phyloP scores from a whole-genome alignment of 1,140 invertebrate genomes.

The Meteorus sp. region DNA sequence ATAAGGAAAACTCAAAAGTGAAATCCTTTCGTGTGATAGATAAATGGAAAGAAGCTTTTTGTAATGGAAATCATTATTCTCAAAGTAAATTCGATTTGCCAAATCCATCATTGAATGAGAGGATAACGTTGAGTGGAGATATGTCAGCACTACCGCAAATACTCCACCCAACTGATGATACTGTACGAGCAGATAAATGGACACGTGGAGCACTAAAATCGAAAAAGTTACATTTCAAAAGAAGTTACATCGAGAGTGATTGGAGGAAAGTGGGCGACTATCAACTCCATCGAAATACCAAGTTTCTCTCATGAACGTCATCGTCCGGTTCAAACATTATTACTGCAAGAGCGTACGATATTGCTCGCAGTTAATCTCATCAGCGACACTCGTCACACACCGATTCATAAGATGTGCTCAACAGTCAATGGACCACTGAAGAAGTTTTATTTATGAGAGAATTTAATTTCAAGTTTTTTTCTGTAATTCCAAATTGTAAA shows the following conservation, averaged over 20 bases:
- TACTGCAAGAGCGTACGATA: constrained; percentile 11
- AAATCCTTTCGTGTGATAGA: not conserved
- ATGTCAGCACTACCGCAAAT: not conserved
- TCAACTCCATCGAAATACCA: not conserved
- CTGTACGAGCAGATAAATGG: not conserved
- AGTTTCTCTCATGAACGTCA: not conserved
- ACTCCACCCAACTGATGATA: not conserved
- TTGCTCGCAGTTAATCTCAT: not conserved
- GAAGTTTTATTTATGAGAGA: not conserved
- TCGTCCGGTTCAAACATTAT: not conserved
- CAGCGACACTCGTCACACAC: not conserved
- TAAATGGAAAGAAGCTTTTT: constrained; percentile 3
- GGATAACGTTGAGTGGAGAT: not conserved
- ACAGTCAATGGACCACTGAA: not conserved
- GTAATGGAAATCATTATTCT: not conserved
- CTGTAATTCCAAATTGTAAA: not conserved
- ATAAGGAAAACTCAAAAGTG: not conserved
- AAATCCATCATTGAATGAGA: not conserved
- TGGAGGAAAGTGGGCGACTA: not conserved
- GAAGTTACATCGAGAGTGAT: not conserved
- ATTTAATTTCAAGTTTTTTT: not conserved
- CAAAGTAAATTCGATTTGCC: not conserved
- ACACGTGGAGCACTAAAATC: not conserved
- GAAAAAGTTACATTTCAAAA: not conserved
- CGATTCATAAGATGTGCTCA: not conserved